phyloP scores from a whole-genome alignment of 2,113 vertebrate genomes.

The Gymnorhina tibicen region DNA sequence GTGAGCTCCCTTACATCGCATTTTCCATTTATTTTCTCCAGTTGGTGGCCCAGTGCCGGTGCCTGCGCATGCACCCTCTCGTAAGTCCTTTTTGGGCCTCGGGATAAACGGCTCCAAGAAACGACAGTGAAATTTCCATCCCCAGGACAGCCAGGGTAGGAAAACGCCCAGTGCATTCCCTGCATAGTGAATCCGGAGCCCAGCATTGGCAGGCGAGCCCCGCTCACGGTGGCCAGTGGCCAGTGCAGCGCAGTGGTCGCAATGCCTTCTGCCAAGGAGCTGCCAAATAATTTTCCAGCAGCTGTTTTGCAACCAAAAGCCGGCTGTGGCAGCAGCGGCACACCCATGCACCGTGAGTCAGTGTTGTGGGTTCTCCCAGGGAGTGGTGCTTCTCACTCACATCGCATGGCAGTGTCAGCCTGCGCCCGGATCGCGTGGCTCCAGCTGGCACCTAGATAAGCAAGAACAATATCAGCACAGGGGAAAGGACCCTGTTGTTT shows the following conservation, averaged over 20 bases:
- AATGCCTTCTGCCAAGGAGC: fast-evolving
- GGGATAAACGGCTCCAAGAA: not conserved
- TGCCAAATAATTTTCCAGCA: not conserved
- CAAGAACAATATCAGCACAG: not conserved
- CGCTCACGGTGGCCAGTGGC: fast-evolving
- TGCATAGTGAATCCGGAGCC: fast-evolving
- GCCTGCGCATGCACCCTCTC: not conserved
- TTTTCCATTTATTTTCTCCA: not conserved
- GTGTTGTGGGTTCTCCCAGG: not conserved
- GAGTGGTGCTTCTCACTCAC: not conserved
- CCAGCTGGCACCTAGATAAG: constrained; percentile 15
- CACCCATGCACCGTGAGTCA: not conserved
- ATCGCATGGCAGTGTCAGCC: not conserved
- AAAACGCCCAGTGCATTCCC: fast-evolving
- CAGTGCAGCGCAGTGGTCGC: fast-evolving
- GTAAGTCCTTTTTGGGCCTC: not conserved
- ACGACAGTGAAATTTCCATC: not conserved
- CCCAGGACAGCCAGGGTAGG: not conserved
- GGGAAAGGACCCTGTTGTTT: not conserved
- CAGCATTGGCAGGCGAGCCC: fast-evolving
- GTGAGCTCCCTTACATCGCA: not conserved
- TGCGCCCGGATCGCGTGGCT: fast-evolving
- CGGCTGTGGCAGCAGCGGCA: not conserved
- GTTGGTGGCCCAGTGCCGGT: not conserved
- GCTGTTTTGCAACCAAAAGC: not conserved